Evolutionary conservation across 2,113 vertebrate genomes (phyloP), one percentile per base, ranked within the genome.

Genomic region (Leucosticte australis): DNA sequence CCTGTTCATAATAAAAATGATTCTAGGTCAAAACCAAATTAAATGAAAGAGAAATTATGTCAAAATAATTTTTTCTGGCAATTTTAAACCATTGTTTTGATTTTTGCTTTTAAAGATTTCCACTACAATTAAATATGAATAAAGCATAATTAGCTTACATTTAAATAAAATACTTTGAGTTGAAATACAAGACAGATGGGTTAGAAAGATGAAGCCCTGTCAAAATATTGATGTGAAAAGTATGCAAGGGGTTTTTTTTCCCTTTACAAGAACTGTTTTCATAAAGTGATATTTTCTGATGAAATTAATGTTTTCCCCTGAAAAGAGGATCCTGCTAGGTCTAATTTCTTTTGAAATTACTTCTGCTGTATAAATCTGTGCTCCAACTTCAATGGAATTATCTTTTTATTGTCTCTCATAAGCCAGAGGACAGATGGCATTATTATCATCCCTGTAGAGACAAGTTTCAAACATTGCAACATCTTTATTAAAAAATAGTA

Each of bases 331-430:
- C 71, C 79, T 83, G 46, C 42, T 92, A 95, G n/a, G 75, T 92
- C 50, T 93, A 86, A 95, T 92, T 93, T 94, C 55, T 90, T 86
- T 55, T 97, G 46, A 86, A 88, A 94, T 92, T 88, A 85, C 46
- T 96, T 93, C 46, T 96, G 42, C 55, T 80, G 27, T 77, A 73
- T 80, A 86, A 88, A 88, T 96, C 71, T 74, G 63, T 70, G 59
- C 67, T 86, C 79, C 26, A 83, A 5, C 55, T 86, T 90, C 59
- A 93, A 92, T 94, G 85, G 94, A 90, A 88, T 96, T 88, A 86
- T 57, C 59, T 70, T 94, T 85, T 94, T 86, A 88, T 93, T 95
- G 84, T 85, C 62, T 95, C 44, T 65, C 74, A 90, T 35, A 92
- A 77, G 80, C 14, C 41, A 85, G 63, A 57, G 89, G 59, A 95